Evolutionary conservation across 92 coral and sea anemone species (phyloP), one percentile per base, ranked within the genome.

Genomic region (Zoanthus sansibaricus): DNA sequence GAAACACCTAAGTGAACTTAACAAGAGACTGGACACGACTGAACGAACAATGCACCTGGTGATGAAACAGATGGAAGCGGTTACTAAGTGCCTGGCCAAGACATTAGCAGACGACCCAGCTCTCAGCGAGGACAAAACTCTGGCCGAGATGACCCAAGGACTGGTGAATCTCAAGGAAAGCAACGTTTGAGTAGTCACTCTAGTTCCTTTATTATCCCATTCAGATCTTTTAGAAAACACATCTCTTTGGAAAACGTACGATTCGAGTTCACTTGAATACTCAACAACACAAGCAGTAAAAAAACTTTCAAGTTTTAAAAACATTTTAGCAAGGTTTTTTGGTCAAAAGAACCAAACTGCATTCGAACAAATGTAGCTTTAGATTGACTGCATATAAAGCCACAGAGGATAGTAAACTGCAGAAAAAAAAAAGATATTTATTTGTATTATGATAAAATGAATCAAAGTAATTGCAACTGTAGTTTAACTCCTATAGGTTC

Each of bases 21-120:
- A 94, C 87, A 97, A 97, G 92, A 93, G 99, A 71, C 91, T 97
- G 89, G 99, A 97, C 87, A 97, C 99, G 45, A 97, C 99, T 44
- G 99, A 97, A 72, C 93, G 99, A 15, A 97, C 99, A 46, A 97
- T 97, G 99, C 99, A 97, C 78, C 92, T 97, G 73, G 99, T 97
- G 1, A 97, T 97, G 99, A 95, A 97, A 75, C 99, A 97, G 84
- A 97, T 97, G 99, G 99, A 97, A 71, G 99, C 99, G 72, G 99
- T 97, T 11, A 97, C 99, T 17, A 97, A 97, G 90, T 97, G 99
- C 76, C 90, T 97, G 80, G 99, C 99, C 37, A 93, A 94, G 85
- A 97, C 98, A 11, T 82, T 97, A 20, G 98, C 98, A 14, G 98
- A 93, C 25, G 99, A 97, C 80, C 97, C 99, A 59, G 93, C 93